Evolutionary conservation across 2,797 vertebrate genomes (phyloP), one percentile per base, ranked within the genome.

Genomic region (Eidolon dupreanum): DNA sequence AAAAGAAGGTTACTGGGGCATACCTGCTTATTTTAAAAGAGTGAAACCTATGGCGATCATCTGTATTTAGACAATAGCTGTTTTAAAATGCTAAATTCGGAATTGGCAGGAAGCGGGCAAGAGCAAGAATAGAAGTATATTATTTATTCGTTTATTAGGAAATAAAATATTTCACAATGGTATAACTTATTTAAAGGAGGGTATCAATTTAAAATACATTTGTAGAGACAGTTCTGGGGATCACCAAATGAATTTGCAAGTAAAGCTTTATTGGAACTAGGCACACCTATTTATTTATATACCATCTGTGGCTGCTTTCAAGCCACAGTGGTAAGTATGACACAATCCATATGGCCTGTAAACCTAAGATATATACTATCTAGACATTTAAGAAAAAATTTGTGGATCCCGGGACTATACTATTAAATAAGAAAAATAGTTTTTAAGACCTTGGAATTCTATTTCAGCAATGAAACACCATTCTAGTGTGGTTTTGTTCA

Each of bases 81-180:
- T 24, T 95, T 95, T 88, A 41, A 92, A 71, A 74, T 87, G 70
- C 55, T 79, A 33, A 57, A n/a, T 95, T 84, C n/a, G 51, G 41
- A 68, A 55, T 43, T 51, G 57, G 13, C 36, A 87, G 26, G 22
- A 94, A 77, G 33, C 2, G 36, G 75, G 12, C 74, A 61, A 82
- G 65, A 93, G 10, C n/a, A 87, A 70, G 75, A 93, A 6, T 75
- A 70, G 36, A 93, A 66, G 43, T 92, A 3, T 36, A 4, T 90
- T 82, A 70, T 13, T 68, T 59, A 68, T 33, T 89, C 3, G 22
- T 88, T 75, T 86, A 43, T 83, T 73, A 93, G 63, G 16, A 61
- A 91, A 79, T 88, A 55, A 90, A 31, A 24, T 82, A 36, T 36
- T 95, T 75, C 46, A 74, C 31, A 79, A 1, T 86, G 49, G 63